These are phyloP conservation scores for Ormyrus pomaceus DNA, from an alignment of 2,888 invertebrate genomes.

Conservation along the genomic window DNA sequence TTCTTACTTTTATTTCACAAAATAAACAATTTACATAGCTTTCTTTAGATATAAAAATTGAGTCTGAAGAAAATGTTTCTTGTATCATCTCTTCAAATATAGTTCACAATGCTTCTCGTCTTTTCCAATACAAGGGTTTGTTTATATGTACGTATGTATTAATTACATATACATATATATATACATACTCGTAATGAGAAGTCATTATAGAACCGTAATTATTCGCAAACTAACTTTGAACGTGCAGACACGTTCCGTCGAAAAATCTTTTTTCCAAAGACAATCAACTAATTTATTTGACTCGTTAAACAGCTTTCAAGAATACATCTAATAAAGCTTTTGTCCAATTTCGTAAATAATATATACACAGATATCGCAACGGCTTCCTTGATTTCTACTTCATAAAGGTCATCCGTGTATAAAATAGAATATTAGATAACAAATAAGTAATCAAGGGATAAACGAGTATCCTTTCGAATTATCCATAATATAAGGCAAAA, in stretches of 20 bases:
- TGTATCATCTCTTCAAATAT: neutral
- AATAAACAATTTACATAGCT: conserved; percentile 27
- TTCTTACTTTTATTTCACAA: neutral
- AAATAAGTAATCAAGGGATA: neutral
- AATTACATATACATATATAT: conserved; percentile 22
- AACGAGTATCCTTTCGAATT: neutral
- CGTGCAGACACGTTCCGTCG: neutral
- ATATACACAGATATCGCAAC: conserved; percentile 37
- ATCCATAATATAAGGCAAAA: conserved; percentile 15
- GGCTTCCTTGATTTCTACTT: conserved; percentile 11
- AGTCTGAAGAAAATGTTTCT: neutral
- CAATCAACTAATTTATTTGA: conserved; percentile 1
- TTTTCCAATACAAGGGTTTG: conserved; percentile 1
- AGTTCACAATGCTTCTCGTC: neutral
- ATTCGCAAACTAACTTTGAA: conserved; percentile 1
- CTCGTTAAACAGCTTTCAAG: neutral
- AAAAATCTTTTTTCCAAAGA: conserved; percentile 15
- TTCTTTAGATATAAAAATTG: conserved; percentile 1
- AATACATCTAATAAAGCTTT: conserved; percentile 26
- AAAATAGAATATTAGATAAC: conserved; percentile 27
- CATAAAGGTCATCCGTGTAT: neutral
- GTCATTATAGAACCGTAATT: conserved; percentile 10
- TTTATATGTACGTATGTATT: conserved; percentile 13
- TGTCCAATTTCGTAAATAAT: conserved; percentile 6
- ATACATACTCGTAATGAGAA: conserved; percentile 35